Evolutionary conservation across 30 jellyfish, hydroid and myxozoan genomes (phyloP).

Genomic region (Clytia hemisphaerica): DNA sequence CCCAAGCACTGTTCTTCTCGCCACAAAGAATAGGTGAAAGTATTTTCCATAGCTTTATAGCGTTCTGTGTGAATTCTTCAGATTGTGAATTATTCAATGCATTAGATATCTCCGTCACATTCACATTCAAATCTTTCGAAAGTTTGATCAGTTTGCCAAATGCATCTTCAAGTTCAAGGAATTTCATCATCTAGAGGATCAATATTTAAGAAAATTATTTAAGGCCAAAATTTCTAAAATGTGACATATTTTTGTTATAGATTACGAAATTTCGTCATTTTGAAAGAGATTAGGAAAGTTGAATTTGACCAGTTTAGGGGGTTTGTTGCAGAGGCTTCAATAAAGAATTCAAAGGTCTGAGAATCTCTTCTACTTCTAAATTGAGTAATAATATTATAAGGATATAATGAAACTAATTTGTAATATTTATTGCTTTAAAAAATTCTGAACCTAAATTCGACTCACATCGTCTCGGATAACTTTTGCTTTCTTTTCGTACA

Average conservation of each 20-base stretch:
- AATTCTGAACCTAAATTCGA: too few relatives aligned
- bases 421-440: too few relatives aligned
- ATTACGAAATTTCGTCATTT: too few relatives aligned
- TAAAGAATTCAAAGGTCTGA: too few relatives aligned
- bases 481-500: slow-evolving; percentile 36
- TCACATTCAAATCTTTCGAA: slow-evolving; percentile 57
- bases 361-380: too few relatives aligned
- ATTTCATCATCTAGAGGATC: slow-evolving; percentile 37
- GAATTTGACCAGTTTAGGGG: too few relatives aligned
- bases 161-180: slow-evolving; percentile 55
- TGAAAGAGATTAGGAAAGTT: too few relatives aligned
- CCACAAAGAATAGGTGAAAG: slow-evolving; percentile 89
- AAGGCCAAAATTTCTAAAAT: background rate
- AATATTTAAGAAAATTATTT: background rate
- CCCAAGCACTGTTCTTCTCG: slow-evolving; percentile 13
- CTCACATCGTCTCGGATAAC: slow-evolving; percentile 64
- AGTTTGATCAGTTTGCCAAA: slow-evolving; percentile 40
- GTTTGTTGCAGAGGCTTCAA: too few relatives aligned
- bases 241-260: too few relatives aligned
- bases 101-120: slow-evolving; percentile 44
- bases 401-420: too few relatives aligned
- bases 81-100: slow-evolving; percentile 29
- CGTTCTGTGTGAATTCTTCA: slow-evolving; percentile 24
- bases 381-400: too few relatives aligned
- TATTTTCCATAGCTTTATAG: slow-evolving; percentile 64